These are phyloP conservation scores for Apamea anceps DNA, from an alignment of 2,888 invertebrate species.

Conservation along the genomic window DNA sequence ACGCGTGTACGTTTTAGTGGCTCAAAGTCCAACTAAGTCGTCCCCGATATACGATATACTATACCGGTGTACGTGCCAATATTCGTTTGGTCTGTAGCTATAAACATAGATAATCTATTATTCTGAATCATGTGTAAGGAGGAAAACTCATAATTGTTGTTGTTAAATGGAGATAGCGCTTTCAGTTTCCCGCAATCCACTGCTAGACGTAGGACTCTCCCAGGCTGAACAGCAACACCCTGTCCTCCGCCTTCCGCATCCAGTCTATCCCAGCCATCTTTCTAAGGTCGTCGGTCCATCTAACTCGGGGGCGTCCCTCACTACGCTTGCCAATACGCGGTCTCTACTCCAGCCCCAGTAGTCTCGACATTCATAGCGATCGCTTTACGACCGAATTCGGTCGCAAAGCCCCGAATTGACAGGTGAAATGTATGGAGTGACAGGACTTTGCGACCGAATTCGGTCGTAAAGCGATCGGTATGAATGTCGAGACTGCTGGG, in stretches of 20 bases:
- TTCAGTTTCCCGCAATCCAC: neutral
- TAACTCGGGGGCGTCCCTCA: neutral
- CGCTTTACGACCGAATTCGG: too few species aligned
- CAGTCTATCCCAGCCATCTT: neutral
- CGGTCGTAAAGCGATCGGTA: too few species aligned
- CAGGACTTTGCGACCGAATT: too few species aligned
- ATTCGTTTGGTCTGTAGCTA: neutral
- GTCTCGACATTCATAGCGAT: too few species aligned
- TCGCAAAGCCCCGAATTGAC: too few species aligned
- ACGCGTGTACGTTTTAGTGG: slow-evolving; percentile 13
- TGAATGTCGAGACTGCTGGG: too few species aligned
- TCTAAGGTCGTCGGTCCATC: neutral
- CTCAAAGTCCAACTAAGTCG: slow-evolving; percentile 31
- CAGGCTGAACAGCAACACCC: neutral
- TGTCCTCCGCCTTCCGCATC: neutral
- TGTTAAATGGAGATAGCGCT: neutral
- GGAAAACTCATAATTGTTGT: neutral
- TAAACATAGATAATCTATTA: neutral
- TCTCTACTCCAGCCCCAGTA: neutral
- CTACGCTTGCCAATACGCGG: neutral
- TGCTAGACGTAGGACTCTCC: neutral
- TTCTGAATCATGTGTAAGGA: neutral
- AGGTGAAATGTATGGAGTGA: too few species aligned
- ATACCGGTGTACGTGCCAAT: slow-evolving; percentile 28
- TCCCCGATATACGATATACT: slow-evolving; percentile 6